Evolutionary conservation across 2,113 vertebrate genomes (phyloP).

Genomic region (Otus sunia): DNA sequence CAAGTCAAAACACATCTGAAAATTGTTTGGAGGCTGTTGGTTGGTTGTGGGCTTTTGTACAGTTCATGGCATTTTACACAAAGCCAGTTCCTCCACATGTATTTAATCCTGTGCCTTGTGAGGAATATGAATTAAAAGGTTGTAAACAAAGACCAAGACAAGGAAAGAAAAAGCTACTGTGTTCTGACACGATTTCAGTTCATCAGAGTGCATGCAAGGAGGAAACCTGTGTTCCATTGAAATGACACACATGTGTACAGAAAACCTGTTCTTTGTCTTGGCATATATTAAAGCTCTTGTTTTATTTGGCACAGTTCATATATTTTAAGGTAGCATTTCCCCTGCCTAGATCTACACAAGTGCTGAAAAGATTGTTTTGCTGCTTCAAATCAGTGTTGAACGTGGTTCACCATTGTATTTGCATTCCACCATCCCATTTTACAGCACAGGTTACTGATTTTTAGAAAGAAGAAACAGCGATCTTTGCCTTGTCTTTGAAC

Average conservation of each 20-base stretch:
- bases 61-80: not conserved
- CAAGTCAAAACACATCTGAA: not conserved
- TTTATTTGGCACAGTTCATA: not conserved
- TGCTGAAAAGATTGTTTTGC: not conserved
- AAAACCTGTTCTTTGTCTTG: not conserved
- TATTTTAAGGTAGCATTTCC: not conserved
- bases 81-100: not conserved
- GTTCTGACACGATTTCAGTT: not conserved
- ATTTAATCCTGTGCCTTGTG: not conserved
- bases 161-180: not conserved
- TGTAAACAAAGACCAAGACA: not conserved
- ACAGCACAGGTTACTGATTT: not conserved
- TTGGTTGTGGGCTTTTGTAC: not conserved
- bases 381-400: not conserved
- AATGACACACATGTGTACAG: not conserved
- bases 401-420: not conserved
- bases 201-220: fast-evolving
- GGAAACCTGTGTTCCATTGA: not conserved
- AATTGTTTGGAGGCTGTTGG: not conserved
- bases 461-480: not conserved
- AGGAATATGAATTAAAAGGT: not conserved
- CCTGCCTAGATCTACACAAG: not conserved
- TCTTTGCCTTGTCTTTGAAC: not conserved
- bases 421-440: not conserved
- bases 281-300: not conserved